Evolutionary conservation across 2,113 vertebrate species (phyloP), one percentile per base, ranked within the genome.

Genomic region (Sialia sialis): DNA sequence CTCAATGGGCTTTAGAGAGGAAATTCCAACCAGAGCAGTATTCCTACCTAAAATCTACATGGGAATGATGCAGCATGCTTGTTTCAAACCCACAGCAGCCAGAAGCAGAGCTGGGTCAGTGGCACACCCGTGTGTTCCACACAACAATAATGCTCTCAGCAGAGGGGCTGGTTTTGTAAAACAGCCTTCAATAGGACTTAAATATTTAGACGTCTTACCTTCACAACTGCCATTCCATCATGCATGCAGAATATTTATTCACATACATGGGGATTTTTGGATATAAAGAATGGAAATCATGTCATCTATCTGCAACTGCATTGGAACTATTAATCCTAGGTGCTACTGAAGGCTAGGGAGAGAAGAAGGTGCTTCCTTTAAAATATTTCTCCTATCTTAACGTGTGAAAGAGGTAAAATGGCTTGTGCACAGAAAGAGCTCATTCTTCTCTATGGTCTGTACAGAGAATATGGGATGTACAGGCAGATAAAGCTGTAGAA

Each of bases 21-120:
- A 97, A 97, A 97, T 97, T 97, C 96, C 95, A 97, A 96, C 27
- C 49, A 92, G 67, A 95, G 95, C 56, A 92, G 91, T 97, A 94
- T 95, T 95, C 90, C 89, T 79, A 93, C 79, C 84, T 95, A 95
- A 69, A 77, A 95, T 94, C 78, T 93, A 87, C 14, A n/a, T 95
- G 95, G 90, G 81, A 97, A 93, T 5, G 34, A 91, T 88, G 59
- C 51, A 81, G 66, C n/a, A 27, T 67, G 74, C 70, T 89, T 91
- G 56, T 64, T 84, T 93, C 76, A 96, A 97, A 92, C 67, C 55
- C 94, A 83, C 5, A 89, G 46, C 55, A 90, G 55, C 30, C 92
- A 94, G 82, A 90, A 94, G 54, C 56, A 67, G 70, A 93, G 62
- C 54, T 88, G 88, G 59, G 48, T 55, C 68, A 70, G 14, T 6